These are phyloP conservation scores for Enhydra lutris DNA, from an alignment of 2,113 vertebrate species.

Conservation along the genomic window DNA sequence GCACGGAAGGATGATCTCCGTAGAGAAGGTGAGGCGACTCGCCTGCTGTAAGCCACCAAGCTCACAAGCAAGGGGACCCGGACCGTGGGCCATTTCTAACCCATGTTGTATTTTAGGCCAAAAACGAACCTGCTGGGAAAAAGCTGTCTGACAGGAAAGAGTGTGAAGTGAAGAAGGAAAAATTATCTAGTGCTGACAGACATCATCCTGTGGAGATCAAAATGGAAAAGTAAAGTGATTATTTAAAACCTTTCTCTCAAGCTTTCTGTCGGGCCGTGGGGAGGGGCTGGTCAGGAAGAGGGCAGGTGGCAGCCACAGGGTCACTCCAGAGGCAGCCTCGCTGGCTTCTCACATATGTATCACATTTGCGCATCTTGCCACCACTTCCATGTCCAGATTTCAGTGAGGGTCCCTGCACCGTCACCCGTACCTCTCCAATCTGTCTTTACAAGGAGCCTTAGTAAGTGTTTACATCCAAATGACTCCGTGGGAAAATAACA, in stretches of 20 bases:
- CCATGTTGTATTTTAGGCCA: conserved; percentile 85
- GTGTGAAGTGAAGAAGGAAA: conserved; percentile 87
- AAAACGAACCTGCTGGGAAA: conserved; percentile 96
- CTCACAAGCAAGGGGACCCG: too few relatives aligned
- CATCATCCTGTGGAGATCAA: conserved; percentile 90
- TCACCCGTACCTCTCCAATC: background rate
- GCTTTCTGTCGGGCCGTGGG: background rate
- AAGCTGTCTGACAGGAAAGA: conserved; percentile 90
- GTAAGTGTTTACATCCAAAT: background rate
- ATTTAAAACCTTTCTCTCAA: background rate
- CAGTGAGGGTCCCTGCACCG: background rate
- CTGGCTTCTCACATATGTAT: background rate
- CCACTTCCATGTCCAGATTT: background rate
- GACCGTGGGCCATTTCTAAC: background rate
- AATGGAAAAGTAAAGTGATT: conserved; percentile 84
- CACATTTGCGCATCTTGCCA: background rate
- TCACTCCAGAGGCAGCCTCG: background rate
- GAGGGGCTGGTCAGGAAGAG: background rate
- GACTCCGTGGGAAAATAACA: background rate
- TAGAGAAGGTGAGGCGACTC: conserved; percentile 87
- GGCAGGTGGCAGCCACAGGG: too few relatives aligned
- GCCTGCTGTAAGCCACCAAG: fast-evolving
- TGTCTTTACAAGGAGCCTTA: background rate
- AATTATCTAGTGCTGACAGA: conserved; percentile 75
- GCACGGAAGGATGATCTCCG: conserved; percentile 97